Evolutionary conservation across 2,888 invertebrate species (phyloP).

Genomic region (Drosophila kambysellisi): DNA sequence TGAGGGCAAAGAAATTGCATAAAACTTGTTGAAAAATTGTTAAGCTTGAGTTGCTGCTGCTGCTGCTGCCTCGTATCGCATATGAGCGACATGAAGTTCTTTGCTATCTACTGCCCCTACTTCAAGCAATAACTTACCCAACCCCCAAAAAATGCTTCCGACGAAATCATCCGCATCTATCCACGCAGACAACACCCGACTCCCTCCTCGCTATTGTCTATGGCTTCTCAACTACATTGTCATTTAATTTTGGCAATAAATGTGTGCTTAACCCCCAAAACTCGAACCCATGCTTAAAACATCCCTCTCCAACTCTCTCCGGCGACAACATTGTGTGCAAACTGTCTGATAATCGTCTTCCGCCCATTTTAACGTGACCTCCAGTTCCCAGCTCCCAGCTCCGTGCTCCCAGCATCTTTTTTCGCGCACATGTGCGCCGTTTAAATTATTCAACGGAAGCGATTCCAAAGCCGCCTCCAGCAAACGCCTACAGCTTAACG

Average conservation of each 20-base stretch:
- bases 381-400: slow-evolving; percentile 21
- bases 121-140: neutral
- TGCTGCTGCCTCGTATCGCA: slow-evolving; percentile 11
- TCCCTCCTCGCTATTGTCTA: slow-evolving; percentile 7
- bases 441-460: slow-evolving; percentile 79
- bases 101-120: neutral
- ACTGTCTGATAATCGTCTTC: slow-evolving; percentile 82
- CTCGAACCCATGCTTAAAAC: neutral
- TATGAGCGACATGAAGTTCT: slow-evolving; percentile 49
- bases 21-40: slow-evolving; percentile 79
- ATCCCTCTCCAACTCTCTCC: neutral
- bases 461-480: slow-evolving; percentile 32
- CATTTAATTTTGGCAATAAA: slow-evolving; percentile 83
- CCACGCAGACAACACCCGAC: slow-evolving; percentile 35
- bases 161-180: slow-evolving; percentile 49
- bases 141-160: neutral
- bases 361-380: slow-evolving; percentile 77
- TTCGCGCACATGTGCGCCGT: slow-evolving; percentile 72
- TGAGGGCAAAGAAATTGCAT: slow-evolving; percentile 53
- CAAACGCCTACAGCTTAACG: slow-evolving; percentile 8
- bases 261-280: slow-evolving; percentile 49
- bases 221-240: slow-evolving; percentile 77
- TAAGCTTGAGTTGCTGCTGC: slow-evolving; percentile 41
- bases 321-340: slow-evolving; percentile 77
- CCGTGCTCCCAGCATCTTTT: slow-evolving; percentile 25